Conservation (phyloP, 2,888 invertebrate genomes). For the Luperina testacea region DNA sequence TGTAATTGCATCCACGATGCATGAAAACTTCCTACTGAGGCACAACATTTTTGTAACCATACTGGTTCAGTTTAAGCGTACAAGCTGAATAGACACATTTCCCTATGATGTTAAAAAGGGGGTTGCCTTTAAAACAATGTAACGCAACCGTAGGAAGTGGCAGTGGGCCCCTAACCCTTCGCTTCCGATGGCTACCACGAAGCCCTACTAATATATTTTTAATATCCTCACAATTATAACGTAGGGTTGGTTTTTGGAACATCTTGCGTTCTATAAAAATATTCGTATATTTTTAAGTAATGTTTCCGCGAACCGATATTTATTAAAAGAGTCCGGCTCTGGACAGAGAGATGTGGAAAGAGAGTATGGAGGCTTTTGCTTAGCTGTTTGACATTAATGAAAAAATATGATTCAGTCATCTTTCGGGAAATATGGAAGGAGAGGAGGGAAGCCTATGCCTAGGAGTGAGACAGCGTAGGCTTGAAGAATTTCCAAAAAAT, state of each 20-base stretch:
- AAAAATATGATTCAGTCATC: neutral
- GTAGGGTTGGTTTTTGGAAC: conserved; percentile 34
- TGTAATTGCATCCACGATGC: neutral
- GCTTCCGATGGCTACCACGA: conserved; percentile 59
- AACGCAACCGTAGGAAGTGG: conserved; percentile 56
- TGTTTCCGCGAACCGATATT: neutral
- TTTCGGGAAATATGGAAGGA: neutral
- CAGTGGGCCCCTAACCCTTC: conserved; percentile 40
- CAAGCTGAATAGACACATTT: conserved; percentile 16
- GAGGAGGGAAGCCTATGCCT: fast-evolving
- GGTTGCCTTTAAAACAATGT: conserved; percentile 57
- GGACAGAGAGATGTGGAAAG: neutral
- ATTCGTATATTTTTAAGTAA: neutral
- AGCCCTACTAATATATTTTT: conserved; percentile 63
- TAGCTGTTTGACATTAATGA: neutral
- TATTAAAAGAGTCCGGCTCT: neutral
- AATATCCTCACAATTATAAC: conserved; percentile 52
- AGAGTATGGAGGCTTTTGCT: neutral
- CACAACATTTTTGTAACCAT: neutral
- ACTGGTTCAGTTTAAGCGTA: neutral
- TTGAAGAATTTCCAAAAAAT: neutral
- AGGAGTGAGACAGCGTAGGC: neutral
- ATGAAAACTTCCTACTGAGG: neutral
- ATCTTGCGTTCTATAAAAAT: neutral
- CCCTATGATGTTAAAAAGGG: conserved; percentile 37